A percentile compares a stretch with the other conserved stretches of the same genome.
These are phyloP conservation scores for Euwallacea fornicatus DNA, from an alignment of 1,140 invertebrate genomes.

Conservation along the genomic window DNA sequence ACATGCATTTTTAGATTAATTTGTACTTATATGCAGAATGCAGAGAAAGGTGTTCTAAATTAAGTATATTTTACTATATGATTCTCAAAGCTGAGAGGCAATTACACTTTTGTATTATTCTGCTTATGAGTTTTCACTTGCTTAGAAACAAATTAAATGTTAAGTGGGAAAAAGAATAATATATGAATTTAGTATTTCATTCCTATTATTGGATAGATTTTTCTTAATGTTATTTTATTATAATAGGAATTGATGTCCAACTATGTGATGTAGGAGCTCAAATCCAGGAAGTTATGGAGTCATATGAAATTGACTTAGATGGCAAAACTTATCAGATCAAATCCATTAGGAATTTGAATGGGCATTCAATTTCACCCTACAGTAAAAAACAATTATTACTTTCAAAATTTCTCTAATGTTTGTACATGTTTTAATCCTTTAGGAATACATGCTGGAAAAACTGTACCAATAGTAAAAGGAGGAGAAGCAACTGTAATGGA, in stretches of 20 bases:
- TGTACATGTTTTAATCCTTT: conserved; percentile 17
- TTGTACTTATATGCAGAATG: no score
- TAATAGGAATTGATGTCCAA: conserved; percentile 90
- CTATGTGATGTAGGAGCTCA: conserved; percentile 97
- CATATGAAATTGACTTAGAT: conserved; percentile 97
- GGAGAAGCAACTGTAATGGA: conserved; percentile 98
- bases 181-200: not conserved
- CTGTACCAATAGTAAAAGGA: conserved; percentile 98
- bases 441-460: conserved; percentile 98
- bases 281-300: conserved; percentile 99
- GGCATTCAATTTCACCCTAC: conserved; percentile 94
- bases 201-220: not conserved
- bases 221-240: not conserved
- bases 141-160: no score
- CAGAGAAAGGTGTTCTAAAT: no score
- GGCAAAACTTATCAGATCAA: conserved; percentile 97
- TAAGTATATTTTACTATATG: no score
- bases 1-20: no score
- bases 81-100: no score
- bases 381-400: conserved; percentile 42
- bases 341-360: conserved; percentile 97
- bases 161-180: not conserved
- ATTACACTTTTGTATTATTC: no score
- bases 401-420: not conserved
- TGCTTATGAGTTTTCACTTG: no score